phyloP scores from a whole-genome alignment of 1,140 invertebrate species.

The Lethocerus indicus region DNA sequence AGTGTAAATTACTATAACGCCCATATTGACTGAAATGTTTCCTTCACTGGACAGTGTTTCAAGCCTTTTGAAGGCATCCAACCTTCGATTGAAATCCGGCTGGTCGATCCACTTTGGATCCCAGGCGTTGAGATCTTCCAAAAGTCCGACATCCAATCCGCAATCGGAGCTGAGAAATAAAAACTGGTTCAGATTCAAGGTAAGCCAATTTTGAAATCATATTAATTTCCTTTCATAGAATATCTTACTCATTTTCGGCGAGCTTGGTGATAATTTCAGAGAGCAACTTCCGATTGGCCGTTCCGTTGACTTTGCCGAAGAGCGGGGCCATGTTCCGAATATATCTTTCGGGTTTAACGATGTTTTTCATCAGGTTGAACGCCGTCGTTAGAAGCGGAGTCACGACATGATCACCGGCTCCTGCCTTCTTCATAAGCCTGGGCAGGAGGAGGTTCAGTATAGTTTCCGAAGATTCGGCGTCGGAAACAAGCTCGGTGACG shows the following conservation, averaged over 20 bases:
- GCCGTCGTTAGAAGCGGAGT: constrained; percentile 49
- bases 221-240: not conserved
- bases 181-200: not conserved
- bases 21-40: constrained; percentile 41
- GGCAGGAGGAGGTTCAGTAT: constrained; percentile 55
- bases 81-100: constrained; percentile 68
- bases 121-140: constrained; percentile 57
- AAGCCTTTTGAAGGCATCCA: constrained; percentile 53
- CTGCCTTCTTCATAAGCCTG: constrained; percentile 45
- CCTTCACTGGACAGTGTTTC: constrained; percentile 34
- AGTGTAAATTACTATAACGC: constrained; percentile 59
- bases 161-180: constrained; percentile 11
- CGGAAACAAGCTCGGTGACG: constrained; percentile 51
- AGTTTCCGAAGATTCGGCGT: constrained; percentile 39
- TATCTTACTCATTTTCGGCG: not conserved
- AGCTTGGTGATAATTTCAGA: not conserved
- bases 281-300: not conserved
- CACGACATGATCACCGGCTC: constrained; percentile 35
- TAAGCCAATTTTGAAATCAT: not conserved
- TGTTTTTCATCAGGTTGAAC: constrained; percentile 50
- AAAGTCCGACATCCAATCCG: constrained; percentile 15
- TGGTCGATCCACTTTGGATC: constrained; percentile 76
- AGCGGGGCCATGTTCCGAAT: constrained; percentile 43
- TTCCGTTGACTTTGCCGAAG: constrained; percentile 25
- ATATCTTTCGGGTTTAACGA: constrained; percentile 43